A percentile compares a stretch with the other conserved stretches of the same genome.
Evolutionary conservation across 1,140 invertebrate species (phyloP).

Genomic region (Drosophila kanapiae): DNA sequence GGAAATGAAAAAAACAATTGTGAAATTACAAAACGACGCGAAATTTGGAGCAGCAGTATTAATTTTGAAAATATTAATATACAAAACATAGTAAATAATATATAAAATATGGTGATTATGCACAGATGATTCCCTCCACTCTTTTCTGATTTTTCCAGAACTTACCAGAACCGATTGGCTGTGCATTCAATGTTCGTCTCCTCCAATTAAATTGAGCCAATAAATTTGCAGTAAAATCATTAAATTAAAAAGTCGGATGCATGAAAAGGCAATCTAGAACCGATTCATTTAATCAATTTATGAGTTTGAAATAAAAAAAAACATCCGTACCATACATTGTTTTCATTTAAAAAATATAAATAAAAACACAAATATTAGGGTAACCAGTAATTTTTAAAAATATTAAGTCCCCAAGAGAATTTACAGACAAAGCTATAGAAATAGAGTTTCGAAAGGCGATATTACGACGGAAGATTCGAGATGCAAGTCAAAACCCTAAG

Average conservation of each 20-base stretch:
- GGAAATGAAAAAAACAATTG: slow-evolving; percentile 1
- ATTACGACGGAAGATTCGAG: background rate
- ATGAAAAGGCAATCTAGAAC: slow-evolving; percentile 14
- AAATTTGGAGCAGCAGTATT: background rate
- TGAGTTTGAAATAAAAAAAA: background rate
- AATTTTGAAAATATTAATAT: no score
- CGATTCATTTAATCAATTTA: slow-evolving; percentile 9
- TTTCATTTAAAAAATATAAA: background rate
- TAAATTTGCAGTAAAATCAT: slow-evolving; percentile 25
- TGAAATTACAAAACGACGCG: slow-evolving; percentile 19
- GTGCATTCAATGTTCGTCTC: slow-evolving; percentile 1
- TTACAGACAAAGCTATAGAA: no score
- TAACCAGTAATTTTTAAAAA: background rate
- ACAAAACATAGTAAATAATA: no score
- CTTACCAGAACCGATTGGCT: slow-evolving; percentile 2
- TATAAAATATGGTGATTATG: background rate
- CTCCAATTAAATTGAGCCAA: slow-evolving; percentile 26
- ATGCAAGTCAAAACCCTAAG: background rate
- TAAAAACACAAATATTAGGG: background rate
- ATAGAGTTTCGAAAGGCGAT: background rate
- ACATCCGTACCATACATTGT: background rate
- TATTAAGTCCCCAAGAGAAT: no score
- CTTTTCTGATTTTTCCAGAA: slow-evolving; percentile 7
- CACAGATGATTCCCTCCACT: slow-evolving; percentile 2
- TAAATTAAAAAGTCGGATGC: slow-evolving; percentile 12